Evolutionary conservation across 2,888 invertebrate genomes (phyloP), one percentile per base, ranked within the genome.

Genomic region (Cephalotes varians): DNA sequence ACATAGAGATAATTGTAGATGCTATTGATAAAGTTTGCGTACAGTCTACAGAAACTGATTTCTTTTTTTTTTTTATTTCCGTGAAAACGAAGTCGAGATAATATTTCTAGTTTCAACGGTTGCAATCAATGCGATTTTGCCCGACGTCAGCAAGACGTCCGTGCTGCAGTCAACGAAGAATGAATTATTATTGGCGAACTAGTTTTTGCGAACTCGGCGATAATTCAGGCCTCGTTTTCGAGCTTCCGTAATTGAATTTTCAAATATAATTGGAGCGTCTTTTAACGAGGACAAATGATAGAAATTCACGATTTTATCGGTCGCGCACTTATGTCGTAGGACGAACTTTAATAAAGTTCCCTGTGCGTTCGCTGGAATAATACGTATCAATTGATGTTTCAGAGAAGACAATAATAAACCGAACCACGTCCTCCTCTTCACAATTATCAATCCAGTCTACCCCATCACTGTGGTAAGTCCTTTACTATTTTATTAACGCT

Each of bases 391-490:
- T 87, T 88, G 87, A 83, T 92, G 85, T 93, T 94, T 67, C 94
- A 95, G 97, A 94, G 96, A 97, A 93, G 97, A 97, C 94, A 97
- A 97, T 94, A 97, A 98, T 89, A 97, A 98, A 94, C 98, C 98
- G 93, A 99, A 99, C 96, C 98, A 99, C 95, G 98, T 99, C 92
- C 96, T 99, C 93, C 97, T 99, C 91, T 98, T 99, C 96, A 99
- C 99, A 94, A 98, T 99, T 95, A 97, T 99, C 95, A 99, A 99
- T 95, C 99, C 99, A 86, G 98, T 99, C 95, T 99, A 99, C 95
- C 99, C 99, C 85, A 99, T 99, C 95, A 99, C 99, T 95, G 99
- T 99, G 97, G 99, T 99, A 95, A 98, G 99, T 98, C 25, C 37
- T 60, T 21, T 5, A 49, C 31, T 12, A n/a, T 34, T 58, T 67